These are phyloP conservation scores for Scophthalmus maximus DNA, from an alignment of 2,113 vertebrate genomes.

Conservation along the genomic window DNA sequence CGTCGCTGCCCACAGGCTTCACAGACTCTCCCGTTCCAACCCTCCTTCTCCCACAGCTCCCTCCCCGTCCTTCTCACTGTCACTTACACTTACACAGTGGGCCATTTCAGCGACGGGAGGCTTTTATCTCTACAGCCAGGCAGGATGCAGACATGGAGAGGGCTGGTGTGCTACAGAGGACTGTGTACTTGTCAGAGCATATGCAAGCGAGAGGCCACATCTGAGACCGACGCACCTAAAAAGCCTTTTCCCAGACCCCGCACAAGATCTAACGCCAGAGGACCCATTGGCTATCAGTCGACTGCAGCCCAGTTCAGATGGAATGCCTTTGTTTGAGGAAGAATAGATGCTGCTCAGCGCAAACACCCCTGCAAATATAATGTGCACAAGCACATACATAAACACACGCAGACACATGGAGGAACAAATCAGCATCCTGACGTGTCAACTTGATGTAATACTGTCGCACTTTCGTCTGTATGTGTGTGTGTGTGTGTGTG, in stretches of 20 bases:
- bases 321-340: conserved; percentile 28
- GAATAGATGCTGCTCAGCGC: conserved; percentile 25
- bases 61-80: conserved; percentile 56
- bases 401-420: conserved; percentile 7
- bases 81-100: conserved; percentile 70
- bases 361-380: conserved; percentile 18
- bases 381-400: conserved; percentile 6
- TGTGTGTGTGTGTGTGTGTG: not conserved
- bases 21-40: conserved; percentile 37
- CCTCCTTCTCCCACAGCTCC: conserved; percentile 30
- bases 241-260: conserved; percentile 42
- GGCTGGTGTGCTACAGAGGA: conserved; percentile 47
- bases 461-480: conserved; percentile 46
- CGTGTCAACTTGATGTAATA: conserved; percentile 53
- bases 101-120: conserved; percentile 54
- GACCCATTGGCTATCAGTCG: conserved; percentile 32
- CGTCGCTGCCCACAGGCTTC: conserved; percentile 49
- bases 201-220: conserved; percentile 55
- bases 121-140: conserved; percentile 71
- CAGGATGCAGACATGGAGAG: conserved; percentile 60
- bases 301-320: conserved; percentile 19
- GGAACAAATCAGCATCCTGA: conserved; percentile 27
- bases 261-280: conserved; percentile 44
- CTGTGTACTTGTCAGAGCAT: conserved; percentile 43
- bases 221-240: conserved; percentile 50